Conservation (phyloP, 2,888 invertebrate species). For the Macaria notata region DNA sequence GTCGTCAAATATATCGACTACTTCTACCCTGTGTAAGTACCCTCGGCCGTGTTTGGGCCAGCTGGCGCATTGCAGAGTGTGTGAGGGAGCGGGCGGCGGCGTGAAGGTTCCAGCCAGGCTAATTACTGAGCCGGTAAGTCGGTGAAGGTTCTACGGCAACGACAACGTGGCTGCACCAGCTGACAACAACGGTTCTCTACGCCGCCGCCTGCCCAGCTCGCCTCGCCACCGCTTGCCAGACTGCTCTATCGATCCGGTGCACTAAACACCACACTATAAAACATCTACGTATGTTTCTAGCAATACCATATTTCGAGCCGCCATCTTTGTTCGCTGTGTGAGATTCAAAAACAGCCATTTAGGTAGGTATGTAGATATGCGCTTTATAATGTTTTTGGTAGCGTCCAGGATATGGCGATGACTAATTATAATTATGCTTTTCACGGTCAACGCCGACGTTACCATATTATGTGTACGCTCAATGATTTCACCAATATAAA, state of each 20-base stretch:
- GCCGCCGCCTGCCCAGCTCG: slow-evolving; percentile 69
- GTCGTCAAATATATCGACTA: slow-evolving; percentile 88
- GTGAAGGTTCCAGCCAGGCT: slow-evolving; percentile 63
- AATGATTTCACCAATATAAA: slow-evolving; percentile 6
- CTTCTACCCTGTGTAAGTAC: slow-evolving; percentile 87
- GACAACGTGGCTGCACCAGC: slow-evolving; percentile 69
- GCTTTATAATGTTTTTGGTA: slow-evolving; percentile 6
- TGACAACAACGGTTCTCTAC: slow-evolving; percentile 62
- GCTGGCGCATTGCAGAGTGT: slow-evolving; percentile 60
- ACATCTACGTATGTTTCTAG: slow-evolving; percentile 35
- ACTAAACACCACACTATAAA: slow-evolving; percentile 52
- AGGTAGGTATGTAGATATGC: too few species aligned
- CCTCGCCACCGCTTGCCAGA: slow-evolving; percentile 55
- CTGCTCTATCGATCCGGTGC: slow-evolving; percentile 74
- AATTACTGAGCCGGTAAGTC: slow-evolving; percentile 73
- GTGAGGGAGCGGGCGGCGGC: slow-evolving; percentile 41
- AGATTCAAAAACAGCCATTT: slow-evolving; percentile 13
- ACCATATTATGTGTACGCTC: slow-evolving; percentile 9
- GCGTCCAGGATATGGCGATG: slow-evolving; percentile 23
- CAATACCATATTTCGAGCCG: slow-evolving; percentile 25
- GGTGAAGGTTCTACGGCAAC: slow-evolving; percentile 74
- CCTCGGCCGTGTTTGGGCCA: slow-evolving; percentile 30
- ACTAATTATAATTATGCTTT: slow-evolving; percentile 31
- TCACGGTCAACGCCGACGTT: slow-evolving; percentile 21
- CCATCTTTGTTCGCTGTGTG: slow-evolving; percentile 21